A percentile compares a stretch with the other conserved stretches of the same genome.
These are phyloP conservation scores for Drosophila barbarae DNA, from an alignment of 2,888 invertebrate genomes.

Conservation along the genomic window DNA sequence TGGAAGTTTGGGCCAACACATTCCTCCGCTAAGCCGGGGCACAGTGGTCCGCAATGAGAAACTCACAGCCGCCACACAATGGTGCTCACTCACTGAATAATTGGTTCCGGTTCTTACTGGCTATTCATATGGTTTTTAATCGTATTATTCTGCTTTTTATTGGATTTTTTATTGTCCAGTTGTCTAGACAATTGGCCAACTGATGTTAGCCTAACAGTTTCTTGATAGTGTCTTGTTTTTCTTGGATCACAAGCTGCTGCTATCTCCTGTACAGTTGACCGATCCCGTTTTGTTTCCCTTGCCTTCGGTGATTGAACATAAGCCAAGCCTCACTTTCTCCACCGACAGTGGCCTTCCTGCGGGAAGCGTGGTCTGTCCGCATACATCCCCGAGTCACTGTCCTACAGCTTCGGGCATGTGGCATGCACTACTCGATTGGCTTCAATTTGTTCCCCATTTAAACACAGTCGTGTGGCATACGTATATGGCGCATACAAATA, in stretches of 20 bases:
- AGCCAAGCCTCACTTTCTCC: background rate
- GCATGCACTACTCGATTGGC: constrained; percentile 20
- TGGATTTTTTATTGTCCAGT: background rate
- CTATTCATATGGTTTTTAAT: background rate
- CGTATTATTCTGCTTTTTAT: too few species aligned
- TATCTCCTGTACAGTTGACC: background rate
- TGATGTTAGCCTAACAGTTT: too few species aligned
- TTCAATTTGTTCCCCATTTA: constrained; percentile 31
- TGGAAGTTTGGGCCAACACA: constrained; percentile 18
- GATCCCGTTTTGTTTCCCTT: background rate
- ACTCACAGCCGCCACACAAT: background rate
- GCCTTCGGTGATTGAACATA: too few species aligned
- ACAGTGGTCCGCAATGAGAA: constrained; percentile 17
- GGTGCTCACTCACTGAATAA: background rate
- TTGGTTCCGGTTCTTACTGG: constrained; percentile 1
- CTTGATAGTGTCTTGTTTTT: too few species aligned
- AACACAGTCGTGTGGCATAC: constrained; percentile 17
- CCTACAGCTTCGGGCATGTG: constrained; percentile 14
- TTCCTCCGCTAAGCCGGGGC: constrained; percentile 9
- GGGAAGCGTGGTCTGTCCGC: background rate
- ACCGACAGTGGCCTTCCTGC: constrained; percentile 1
- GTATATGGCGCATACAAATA: constrained; percentile 51
- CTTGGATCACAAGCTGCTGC: background rate
- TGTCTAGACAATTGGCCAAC: background rate
- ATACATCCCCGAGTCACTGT: constrained; percentile 23